phyloP scores from a whole-genome alignment of 1,140 invertebrate genomes.

The Ostrea edulis region DNA sequence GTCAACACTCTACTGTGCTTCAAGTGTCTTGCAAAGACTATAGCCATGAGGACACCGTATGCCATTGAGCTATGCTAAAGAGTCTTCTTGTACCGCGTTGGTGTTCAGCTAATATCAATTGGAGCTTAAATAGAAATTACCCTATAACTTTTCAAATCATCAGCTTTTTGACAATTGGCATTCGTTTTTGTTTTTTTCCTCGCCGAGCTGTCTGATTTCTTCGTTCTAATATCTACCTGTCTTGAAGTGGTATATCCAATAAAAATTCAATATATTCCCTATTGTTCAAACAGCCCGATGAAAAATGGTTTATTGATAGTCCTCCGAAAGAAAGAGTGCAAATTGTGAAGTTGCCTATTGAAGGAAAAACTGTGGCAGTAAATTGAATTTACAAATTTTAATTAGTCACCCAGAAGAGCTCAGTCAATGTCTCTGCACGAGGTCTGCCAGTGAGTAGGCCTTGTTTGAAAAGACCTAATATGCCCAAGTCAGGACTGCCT shows the following conservation, averaged over 20 bases:
- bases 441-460: conserved; percentile 12
- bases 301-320: conserved; percentile 15
- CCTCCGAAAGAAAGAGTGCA: conserved; percentile 5
- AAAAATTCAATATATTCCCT: conserved; percentile 35
- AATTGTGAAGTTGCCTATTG: conserved; percentile 8
- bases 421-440: conserved; percentile 46
- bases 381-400: conserved; percentile 60
- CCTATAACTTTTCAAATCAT: neutral
- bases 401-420: conserved; percentile 54
- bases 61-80: neutral
- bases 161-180: neutral
- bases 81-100: neutral
- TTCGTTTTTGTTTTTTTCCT: conserved; percentile 12
- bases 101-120: neutral
- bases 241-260: neutral
- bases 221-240: conserved; percentile 5
- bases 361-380: conserved; percentile 40
- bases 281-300: neutral
- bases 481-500: neutral
- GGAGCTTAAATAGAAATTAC: neutral
- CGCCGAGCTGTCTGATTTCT: neutral
- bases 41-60: neutral
- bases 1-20: neutral
- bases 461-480: neutral
- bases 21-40: neutral